Evolutionary conservation across 2,113 vertebrate species (phyloP).

Genomic region (Pavo muticus): DNA sequence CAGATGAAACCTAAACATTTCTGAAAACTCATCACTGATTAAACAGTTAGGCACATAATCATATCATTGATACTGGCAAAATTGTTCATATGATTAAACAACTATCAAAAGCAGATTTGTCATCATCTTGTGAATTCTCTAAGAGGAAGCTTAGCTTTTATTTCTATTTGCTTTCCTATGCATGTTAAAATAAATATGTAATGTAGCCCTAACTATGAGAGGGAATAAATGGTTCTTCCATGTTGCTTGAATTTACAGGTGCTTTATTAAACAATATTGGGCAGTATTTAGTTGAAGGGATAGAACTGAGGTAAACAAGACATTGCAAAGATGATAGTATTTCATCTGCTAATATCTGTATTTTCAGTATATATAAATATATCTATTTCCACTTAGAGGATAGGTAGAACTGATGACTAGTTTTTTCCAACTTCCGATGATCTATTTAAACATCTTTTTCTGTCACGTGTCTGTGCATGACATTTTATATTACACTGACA

Average conservation of each 20-base stretch:
- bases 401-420: not conserved
- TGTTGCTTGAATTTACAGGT: not conserved
- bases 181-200: not conserved
- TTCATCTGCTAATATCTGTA: not conserved
- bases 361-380: too few species aligned
- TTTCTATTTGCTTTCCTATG: not conserved
- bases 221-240: not conserved
- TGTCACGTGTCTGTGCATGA: not conserved
- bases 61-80: not conserved
- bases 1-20: not conserved
- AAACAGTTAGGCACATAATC: not conserved
- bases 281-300: not conserved
- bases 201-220: not conserved
- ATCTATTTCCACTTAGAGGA: not conserved
- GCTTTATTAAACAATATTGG: not conserved
- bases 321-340: not conserved
- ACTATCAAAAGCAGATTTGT: not conserved
- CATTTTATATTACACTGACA: not conserved
- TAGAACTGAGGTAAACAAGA: not conserved
- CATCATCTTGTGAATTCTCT: not conserved
- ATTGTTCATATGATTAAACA: not conserved
- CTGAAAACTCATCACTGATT: not conserved
- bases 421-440: not conserved
- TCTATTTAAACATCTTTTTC: not conserved
- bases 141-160: not conserved